Evolutionary conservation across 1,140 invertebrate species (phyloP).

Genomic region (Polyergus mexicanus): DNA sequence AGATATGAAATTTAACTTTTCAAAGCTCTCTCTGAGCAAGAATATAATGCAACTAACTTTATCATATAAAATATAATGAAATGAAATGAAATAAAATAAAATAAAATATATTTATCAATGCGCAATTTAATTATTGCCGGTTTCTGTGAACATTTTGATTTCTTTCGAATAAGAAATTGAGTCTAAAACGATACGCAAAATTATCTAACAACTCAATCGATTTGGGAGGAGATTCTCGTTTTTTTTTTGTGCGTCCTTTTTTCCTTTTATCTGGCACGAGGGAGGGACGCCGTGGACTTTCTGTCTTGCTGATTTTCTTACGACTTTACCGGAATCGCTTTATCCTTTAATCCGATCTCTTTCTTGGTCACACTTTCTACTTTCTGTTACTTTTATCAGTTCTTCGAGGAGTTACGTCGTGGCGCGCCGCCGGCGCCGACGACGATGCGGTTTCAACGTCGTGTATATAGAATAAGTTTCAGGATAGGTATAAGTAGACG

Average conservation of each 20-base stretch:
- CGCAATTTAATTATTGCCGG: not conserved
- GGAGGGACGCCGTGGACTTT: conserved; percentile 12
- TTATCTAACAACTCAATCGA: conserved; percentile 34
- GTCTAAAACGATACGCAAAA: conserved; percentile 29
- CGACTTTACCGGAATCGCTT: conserved; percentile 55
- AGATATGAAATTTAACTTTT: not conserved
- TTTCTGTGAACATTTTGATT: conserved; percentile 22
- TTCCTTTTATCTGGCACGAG: conserved; percentile 38
- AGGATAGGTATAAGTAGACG: not conserved
- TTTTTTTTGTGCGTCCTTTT: conserved; percentile 14
- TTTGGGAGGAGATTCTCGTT: conserved; percentile 13
- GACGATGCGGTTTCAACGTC: conserved; percentile 6
- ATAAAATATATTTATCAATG: not conserved
- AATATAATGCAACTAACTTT: not conserved
- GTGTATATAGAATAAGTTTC: conserved; percentile 56
- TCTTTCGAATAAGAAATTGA: not conserved
- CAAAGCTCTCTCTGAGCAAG: not conserved
- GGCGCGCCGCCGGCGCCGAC: not conserved
- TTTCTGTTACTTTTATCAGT: conserved; percentile 57
- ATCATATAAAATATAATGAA: not conserved
- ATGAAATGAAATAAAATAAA: not conserved
- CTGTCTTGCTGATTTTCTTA: conserved; percentile 64
- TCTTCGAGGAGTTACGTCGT: conserved; percentile 10
- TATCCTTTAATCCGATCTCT: conserved; percentile 63
- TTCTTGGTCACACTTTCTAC: conserved; percentile 52